These are phyloP conservation scores for Macrochelys suwanniensis DNA, from an alignment of 2,797 vertebrate species.

Conservation along the genomic window DNA sequence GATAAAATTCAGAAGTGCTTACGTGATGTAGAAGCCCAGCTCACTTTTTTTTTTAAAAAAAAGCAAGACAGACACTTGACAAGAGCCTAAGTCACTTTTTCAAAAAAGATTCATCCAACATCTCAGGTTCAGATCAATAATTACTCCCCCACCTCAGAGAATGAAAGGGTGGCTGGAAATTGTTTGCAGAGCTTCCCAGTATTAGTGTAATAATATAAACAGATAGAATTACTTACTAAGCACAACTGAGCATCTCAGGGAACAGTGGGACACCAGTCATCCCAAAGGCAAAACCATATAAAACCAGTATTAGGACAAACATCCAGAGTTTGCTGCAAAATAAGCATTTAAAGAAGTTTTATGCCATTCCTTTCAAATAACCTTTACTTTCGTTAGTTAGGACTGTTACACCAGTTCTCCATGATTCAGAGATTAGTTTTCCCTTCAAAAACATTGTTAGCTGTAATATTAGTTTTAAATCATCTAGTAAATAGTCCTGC, in stretches of 20 bases:
- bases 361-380: neutral
- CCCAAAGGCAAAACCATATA: conserved; percentile 90
- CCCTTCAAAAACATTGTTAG: neutral
- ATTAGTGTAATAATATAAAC: neutral
- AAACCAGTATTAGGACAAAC: conserved; percentile 86
- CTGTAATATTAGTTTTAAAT: neutral
- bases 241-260: conserved; percentile 91
- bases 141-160: no score
- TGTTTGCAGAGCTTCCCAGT: neutral
- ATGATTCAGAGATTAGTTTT: neutral
- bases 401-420: neutral
- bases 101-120: no score
- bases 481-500: neutral
- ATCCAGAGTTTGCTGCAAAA: conserved; percentile 92
- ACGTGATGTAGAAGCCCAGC: neutral
- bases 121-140: no score
- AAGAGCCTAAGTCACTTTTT: no score
- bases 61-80: neutral
- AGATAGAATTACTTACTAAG: conserved; percentile 87
- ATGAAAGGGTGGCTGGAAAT: neutral
- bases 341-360: conserved; percentile 33
- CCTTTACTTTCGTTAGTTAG: neutral
- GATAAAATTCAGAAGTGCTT: neutral
- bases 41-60: neutral
- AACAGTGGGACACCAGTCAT: conserved; percentile 91